Evolutionary conservation across 2,888 invertebrate species (phyloP), one percentile per base, ranked within the genome.

Genomic region (Acanthosoma haemorrhoidale): DNA sequence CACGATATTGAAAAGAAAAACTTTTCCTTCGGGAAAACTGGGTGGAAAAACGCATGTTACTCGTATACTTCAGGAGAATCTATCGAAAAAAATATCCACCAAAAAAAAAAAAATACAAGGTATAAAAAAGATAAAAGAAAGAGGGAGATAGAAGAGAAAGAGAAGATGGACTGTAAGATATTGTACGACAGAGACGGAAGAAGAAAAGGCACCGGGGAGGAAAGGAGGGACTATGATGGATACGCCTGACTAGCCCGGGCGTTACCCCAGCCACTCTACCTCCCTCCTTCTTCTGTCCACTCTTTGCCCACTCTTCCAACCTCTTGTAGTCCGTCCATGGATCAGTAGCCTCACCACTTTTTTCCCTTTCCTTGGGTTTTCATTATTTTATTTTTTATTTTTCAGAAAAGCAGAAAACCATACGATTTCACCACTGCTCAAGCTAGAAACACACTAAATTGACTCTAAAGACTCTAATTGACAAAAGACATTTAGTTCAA

Each of bases 221-320:
- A n/a, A n/a, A 29, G 25, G 25, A 29, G 51, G 51, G 51, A 25
- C 51, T 51, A 51, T 25, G 51, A 32, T 32, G 51, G 51, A 51
- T 51, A 51, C 51, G 51, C 51, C 51, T 51, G 25, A 51, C 51
- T 25, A 25, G 51, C 51, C 29, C n/a, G 51, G 51, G 51, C 51
- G 51, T 51, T 51, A 51, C 51, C 51, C 51, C 51, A n/a, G 11
- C 13, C 5, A 2, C 6, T n/a, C n/a, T 11, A 11, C 4, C 4
- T 4, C 38, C 51, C n/a, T n/a, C n/a, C n/a, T n/a, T n/a, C n/a
- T n/a, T n/a, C 11, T 21, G 21, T 21, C 21, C 43, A 21, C n/a
- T 21, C 43, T 21, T 4, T 13, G 13, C 1, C 3, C 25, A 13
- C 43, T 13, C 13, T 25, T 25, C 39, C 16, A 2, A n/a, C n/a